Base-by-base conservation (phyloP, 2,888 invertebrate genomes). In the Danaus chrysippus region DNA sequence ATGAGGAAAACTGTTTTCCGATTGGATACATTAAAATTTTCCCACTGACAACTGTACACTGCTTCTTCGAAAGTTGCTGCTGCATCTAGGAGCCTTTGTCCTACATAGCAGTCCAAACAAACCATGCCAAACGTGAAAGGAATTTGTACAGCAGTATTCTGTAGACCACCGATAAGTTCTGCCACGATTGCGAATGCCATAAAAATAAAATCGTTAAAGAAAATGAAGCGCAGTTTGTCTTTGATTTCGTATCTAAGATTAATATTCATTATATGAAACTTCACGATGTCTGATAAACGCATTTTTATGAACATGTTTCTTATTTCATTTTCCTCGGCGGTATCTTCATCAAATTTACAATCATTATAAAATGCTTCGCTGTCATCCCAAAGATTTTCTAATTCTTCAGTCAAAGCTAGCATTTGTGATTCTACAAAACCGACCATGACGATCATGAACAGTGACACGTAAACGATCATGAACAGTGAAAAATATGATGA, bases 371-470 rank as follows among this genome's bases (percentile, higher is more conserved):
- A 65, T 23, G 52, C 55, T 23, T 62, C 23, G 23, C 60, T 62
- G 17, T 65, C 81, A n/a, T 71, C 55, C 79, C 79, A 82, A 1
- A 83, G 42, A 19, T 73, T 63, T 0, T 53, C 34, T 3, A 84
- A 46, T 71, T 83, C 83, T 62, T 79, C 68, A 19, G 77, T 77
- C 3, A 83, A 68, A 1, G 83, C 76, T 0, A 79, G 60, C 71
- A 84, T 79, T 64, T 83, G 82, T 0, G 83, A 78, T 67, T 84
- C 83, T 0, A 72, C 76, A 63, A 82, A 83, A 0, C 83, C 86
- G 9, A 71, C 67, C 1, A 78, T 64, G 43, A 81, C 67, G 2
- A 84, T 77, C 2, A 83, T 68, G 15, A 83, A 76, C 0, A 71
- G 75, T 1, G 78, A 76, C 6, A 81, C 71, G 60, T 73, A 80